phyloP scores from a whole-genome alignment of 2,888 invertebrate species.

The Acrobasis suavella region DNA sequence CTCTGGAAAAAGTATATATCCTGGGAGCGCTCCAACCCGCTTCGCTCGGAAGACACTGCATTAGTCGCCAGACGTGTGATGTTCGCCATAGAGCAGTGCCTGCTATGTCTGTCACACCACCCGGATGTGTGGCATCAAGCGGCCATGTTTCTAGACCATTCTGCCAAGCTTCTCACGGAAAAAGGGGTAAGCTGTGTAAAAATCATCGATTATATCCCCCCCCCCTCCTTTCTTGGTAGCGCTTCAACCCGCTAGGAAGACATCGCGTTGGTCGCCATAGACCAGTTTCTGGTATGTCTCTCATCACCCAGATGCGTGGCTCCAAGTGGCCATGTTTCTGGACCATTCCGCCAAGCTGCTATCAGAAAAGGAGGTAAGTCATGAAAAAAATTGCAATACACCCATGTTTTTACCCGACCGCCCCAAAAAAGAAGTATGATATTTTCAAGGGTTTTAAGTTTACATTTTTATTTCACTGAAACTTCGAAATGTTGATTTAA shows the following conservation, averaged over 20 bases:
- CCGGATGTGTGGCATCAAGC: conserved; percentile 99
- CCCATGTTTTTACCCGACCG: too few relatives aligned
- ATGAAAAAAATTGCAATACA: neutral
- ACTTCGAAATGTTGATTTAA: too few relatives aligned
- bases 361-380: conserved; percentile 94
- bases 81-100: conserved; percentile 99
- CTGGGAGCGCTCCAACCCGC: conserved; percentile 98
- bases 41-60: conserved; percentile 97
- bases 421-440: too few relatives aligned
- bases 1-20: conserved; percentile 99
- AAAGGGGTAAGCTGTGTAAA: conserved; percentile 88
- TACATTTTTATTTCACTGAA: too few relatives aligned
- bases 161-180: conserved; percentile 95
- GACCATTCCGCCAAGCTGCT: conserved; percentile 97
- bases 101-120: conserved; percentile 97
- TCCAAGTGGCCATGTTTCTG: conserved; percentile 98
- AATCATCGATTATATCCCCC: too few relatives aligned
- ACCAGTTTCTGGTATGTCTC: conserved; percentile 97
- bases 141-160: conserved; percentile 97
- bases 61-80: conserved; percentile 96
- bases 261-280: too few relatives aligned
- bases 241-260: too few relatives aligned
- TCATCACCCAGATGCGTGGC: conserved; percentile 99
- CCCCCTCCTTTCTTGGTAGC: too few relatives aligned
- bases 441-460: too few relatives aligned